These are phyloP conservation scores for Pomatorhinus ruficollis DNA, from an alignment of 2,113 vertebrate genomes.

Conservation along the genomic window DNA sequence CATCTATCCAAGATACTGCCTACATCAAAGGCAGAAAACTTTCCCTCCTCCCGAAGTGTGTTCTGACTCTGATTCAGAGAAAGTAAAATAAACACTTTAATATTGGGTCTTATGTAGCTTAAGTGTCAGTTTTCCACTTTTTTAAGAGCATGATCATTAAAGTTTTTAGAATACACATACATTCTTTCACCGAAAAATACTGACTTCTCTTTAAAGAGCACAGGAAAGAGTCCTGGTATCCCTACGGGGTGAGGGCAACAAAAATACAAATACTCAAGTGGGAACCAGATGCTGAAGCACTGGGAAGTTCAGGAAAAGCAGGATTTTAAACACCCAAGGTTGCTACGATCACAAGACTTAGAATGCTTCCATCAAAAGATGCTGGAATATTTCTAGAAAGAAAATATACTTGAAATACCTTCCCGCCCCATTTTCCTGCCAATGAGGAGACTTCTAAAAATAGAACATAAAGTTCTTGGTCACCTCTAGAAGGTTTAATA, in stretches of 20 bases:
- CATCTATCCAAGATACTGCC: background rate
- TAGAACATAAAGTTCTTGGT: background rate
- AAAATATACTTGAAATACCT: background rate
- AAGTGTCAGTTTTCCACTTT: background rate
- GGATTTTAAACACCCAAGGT: background rate
- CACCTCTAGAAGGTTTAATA: background rate
- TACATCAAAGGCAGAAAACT: background rate
- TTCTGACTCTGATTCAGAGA: background rate
- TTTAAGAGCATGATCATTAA: background rate
- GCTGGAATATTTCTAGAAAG: background rate
- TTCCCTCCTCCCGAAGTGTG: background rate
- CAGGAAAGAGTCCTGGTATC: background rate
- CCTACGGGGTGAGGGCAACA: fast-evolving
- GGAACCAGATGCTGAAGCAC: background rate
- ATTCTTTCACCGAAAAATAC: background rate
- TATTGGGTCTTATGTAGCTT: fast-evolving
- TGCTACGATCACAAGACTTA: background rate
- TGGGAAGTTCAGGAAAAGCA: background rate
- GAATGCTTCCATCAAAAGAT: background rate
- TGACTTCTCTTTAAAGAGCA: background rate
- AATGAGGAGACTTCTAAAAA: background rate
- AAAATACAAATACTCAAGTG: background rate
- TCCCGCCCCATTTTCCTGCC: background rate
- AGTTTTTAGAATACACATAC: background rate
- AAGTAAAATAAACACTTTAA: background rate